A percentile compares a stretch with the other conserved stretches of the same genome.
Evolutionary conservation across 1,140 invertebrate genomes (phyloP).

Genomic region (Lepidurus arcticus): DNA sequence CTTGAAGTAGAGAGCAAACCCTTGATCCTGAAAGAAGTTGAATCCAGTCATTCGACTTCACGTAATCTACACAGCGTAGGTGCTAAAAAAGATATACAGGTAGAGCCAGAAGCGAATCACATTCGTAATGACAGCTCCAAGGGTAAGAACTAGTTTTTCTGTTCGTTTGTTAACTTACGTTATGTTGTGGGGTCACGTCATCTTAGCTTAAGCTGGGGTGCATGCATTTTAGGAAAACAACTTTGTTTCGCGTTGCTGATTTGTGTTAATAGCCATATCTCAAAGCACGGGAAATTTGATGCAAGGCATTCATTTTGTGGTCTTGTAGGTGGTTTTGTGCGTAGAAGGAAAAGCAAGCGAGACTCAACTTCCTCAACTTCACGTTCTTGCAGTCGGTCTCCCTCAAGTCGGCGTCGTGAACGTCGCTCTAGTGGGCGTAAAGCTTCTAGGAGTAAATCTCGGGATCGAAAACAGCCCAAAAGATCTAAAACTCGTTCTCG

Average conservation of each 20-base stretch:
- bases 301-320: not conserved
- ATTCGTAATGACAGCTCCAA: conserved; percentile 19
- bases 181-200: not conserved
- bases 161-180: not conserved
- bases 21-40: not conserved
- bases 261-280: too few species aligned
- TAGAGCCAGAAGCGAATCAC: conserved; percentile 16
- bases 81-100: conserved; percentile 15
- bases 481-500: not conserved
- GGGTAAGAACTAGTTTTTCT: not conserved
- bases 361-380: not conserved
- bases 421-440: not conserved
- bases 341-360: not conserved
- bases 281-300: too few species aligned
- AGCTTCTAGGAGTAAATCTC: not conserved
- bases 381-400: not conserved
- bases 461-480: not conserved
- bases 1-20: not conserved
- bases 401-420: not conserved
- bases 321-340: not conserved
- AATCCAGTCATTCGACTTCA: not conserved
- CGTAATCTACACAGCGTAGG: not conserved
- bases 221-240: too few species aligned
- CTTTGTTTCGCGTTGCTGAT: too few species aligned
- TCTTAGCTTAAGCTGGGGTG: too few species aligned